A percentile compares a stretch with the other conserved stretches of the same genome.
These are phyloP conservation scores for Drosophila eugracilis DNA, from an alignment of 1,140 invertebrate genomes.

Conservation along the genomic window DNA sequence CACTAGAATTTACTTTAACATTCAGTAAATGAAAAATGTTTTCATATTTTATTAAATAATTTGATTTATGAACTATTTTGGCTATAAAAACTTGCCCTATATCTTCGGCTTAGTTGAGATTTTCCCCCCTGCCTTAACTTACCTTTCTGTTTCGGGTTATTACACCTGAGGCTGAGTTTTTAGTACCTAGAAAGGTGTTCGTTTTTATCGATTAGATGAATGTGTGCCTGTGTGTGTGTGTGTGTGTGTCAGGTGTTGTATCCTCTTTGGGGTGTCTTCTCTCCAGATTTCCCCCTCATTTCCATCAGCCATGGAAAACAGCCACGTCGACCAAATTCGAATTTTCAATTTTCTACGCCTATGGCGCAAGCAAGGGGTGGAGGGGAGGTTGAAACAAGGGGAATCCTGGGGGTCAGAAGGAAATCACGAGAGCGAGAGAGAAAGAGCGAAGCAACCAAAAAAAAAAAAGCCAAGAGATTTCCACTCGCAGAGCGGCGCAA, in stretches of 20 bases:
- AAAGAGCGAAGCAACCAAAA: slow-evolving; percentile 60
- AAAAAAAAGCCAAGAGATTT: slow-evolving; percentile 71
- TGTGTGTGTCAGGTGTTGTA: slow-evolving; percentile 13
- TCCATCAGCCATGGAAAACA: slow-evolving; percentile 6
- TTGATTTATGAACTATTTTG: background rate
- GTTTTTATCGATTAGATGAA: slow-evolving; percentile 19
- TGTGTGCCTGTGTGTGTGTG: no score
- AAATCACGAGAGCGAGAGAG: slow-evolving; percentile 55
- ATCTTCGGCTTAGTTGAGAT: background rate
- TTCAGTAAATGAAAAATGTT: no score
- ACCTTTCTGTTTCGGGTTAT: background rate
- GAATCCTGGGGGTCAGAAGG: background rate
- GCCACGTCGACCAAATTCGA: slow-evolving; percentile 42
- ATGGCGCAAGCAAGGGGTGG: background rate
- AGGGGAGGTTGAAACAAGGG: background rate
- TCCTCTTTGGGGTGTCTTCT: slow-evolving; percentile 22
- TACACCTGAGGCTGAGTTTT: slow-evolving; percentile 4
- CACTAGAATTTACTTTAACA: no score
- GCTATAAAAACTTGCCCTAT: background rate
- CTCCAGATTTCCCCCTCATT: slow-evolving; percentile 12
- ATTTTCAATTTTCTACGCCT: slow-evolving; percentile 46
- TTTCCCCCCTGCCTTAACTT: background rate
- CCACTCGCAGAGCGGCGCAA: slow-evolving; percentile 60
- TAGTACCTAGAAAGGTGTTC: slow-evolving; percentile 4
- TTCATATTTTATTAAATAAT: no score